phyloP scores from a whole-genome alignment of 2,113 vertebrate species.

The Sterrhoptilus dennistouni region DNA sequence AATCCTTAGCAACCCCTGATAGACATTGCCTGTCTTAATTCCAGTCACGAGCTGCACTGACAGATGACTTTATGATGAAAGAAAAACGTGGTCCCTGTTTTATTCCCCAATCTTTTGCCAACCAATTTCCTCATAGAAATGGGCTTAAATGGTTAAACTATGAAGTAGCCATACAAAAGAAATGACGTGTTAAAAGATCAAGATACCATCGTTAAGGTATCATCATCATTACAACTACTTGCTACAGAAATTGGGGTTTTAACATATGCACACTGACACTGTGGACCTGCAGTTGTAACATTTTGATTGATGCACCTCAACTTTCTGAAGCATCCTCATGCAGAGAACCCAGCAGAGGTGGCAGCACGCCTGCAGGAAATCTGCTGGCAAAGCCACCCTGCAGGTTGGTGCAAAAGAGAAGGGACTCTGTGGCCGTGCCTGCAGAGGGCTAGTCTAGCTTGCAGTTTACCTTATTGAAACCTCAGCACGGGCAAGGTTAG shows the following conservation, averaged over 20 bases:
- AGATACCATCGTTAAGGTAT: not conserved
- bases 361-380: not conserved
- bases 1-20: not conserved
- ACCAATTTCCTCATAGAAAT: not conserved
- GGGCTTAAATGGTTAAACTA: not conserved
- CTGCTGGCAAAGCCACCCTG: not conserved
- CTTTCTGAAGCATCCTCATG: not conserved
- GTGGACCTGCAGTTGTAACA: not conserved
- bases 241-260: not conserved
- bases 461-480: not conserved
- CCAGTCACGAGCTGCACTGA: not conserved
- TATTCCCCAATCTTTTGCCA: not conserved
- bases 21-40: not conserved
- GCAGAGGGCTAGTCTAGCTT: not conserved
- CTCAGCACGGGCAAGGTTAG: not conserved
- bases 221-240: not conserved
- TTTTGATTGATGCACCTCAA: not conserved
- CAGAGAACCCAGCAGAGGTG: not conserved
- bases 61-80: not conserved
- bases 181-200: not conserved
- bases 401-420: not conserved
- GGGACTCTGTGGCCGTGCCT: not conserved
- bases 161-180: not conserved
- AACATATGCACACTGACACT: accelerated
- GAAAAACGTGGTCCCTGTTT: not conserved